These are phyloP conservation scores for Chauna torquata DNA, from an alignment of 2,113 vertebrate species.

Conservation along the genomic window DNA sequence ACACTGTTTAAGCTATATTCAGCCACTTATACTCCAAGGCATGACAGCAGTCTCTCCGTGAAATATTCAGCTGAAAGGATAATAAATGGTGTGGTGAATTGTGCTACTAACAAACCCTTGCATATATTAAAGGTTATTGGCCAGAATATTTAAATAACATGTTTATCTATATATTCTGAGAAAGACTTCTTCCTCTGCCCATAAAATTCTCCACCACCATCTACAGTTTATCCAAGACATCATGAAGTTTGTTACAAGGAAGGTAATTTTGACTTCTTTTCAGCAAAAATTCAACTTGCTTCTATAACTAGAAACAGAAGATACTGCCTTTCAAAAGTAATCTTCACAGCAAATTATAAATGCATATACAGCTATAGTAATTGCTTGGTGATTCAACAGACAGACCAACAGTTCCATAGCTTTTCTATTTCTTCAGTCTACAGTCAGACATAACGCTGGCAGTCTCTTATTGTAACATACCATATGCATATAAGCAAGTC, in stretches of 20 bases:
- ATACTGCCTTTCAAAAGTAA: rapidly evolving
- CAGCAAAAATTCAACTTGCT: not conserved
- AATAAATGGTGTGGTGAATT: not conserved
- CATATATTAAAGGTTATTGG: not conserved
- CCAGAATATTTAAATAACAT: not conserved
- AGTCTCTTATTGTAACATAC: not conserved
- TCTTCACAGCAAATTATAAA: not conserved
- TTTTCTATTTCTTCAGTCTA: not conserved
- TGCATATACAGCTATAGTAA: not conserved
- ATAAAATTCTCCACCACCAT: not conserved
- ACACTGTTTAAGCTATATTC: not conserved
- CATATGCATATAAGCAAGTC: rapidly evolving
- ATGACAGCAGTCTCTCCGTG: not conserved
- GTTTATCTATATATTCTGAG: not conserved
- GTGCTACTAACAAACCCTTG: not conserved
- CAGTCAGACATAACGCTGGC: not conserved
- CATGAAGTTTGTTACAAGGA: not conserved
- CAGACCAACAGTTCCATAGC: not conserved
- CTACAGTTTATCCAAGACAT: not conserved
- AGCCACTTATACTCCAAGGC: not conserved
- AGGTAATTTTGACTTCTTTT: not conserved
- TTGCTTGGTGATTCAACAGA: not conserved
- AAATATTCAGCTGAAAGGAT: not conserved
- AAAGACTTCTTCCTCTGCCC: not conserved
- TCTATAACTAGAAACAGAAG: not conserved